These are phyloP conservation scores for Darevskia mixta DNA, from an alignment of 2,797 vertebrate genomes.

Conservation along the genomic window DNA sequence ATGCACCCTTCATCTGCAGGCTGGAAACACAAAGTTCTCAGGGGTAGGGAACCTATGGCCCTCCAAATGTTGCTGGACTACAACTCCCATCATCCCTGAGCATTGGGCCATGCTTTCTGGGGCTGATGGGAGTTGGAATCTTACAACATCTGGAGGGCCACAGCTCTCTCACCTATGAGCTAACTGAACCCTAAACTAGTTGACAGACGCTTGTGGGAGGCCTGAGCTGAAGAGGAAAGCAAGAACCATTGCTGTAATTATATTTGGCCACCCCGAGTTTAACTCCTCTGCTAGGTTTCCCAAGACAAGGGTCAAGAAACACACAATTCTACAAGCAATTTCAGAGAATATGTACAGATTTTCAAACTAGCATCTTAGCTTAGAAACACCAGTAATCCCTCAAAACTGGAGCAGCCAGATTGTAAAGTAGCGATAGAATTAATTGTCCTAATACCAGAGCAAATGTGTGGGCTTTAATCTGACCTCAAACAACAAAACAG, in stretches of 20 bases:
- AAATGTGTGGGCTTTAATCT: slow-evolving; percentile 29
- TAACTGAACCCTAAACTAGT: not conserved
- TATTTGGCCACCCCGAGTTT: not conserved
- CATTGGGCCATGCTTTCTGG: too few relatives aligned
- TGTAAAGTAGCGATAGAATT: not conserved
- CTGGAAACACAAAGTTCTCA: too few relatives aligned
- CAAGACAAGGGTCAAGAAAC: not conserved
- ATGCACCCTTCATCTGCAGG: too few relatives aligned
- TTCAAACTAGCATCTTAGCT: not conserved
- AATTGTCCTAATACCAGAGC: not conserved
- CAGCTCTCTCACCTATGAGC: not conserved
- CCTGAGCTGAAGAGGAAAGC: not conserved
- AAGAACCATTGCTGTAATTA: not conserved
- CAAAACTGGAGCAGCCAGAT: not conserved
- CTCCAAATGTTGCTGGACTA: too few relatives aligned
- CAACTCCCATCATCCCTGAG: too few relatives aligned
- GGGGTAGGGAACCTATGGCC: too few relatives aligned
- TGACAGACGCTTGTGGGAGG: not conserved
- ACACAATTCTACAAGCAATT: not conserved
- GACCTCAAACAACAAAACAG: not conserved
- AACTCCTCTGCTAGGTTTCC: not conserved
- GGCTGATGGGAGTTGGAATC: too few relatives aligned
- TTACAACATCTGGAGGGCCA: too few relatives aligned
- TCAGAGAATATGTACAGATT: not conserved
- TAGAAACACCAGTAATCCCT: slow-evolving; percentile 18